phyloP scores from a whole-genome alignment of 1,140 invertebrate species.

The Acromyrmex echinatior region DNA sequence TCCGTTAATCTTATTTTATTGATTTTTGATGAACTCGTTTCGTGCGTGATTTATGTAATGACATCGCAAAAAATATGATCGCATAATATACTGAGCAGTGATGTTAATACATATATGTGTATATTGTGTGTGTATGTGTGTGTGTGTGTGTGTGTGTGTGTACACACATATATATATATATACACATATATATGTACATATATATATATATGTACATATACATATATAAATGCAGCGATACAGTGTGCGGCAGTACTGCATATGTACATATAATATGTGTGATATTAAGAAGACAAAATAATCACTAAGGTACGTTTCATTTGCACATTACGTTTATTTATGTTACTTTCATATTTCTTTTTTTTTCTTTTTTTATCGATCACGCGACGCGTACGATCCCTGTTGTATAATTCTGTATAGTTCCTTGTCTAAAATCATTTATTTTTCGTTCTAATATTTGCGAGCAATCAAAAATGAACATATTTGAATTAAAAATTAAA shows the following conservation, averaged over 20 bases:
- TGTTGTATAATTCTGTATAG: conserved; percentile 10
- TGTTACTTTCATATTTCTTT: conserved; percentile 72
- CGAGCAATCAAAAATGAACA: neutral
- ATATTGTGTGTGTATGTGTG: neutral
- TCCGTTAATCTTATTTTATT: conserved; percentile 15
- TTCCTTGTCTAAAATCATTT: neutral
- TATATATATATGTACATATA: neutral
- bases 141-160: neutral
- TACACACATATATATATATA: neutral
- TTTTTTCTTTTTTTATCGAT: conserved; percentile 69
- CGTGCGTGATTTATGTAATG: conserved; percentile 8
- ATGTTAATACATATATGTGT: conserved; percentile 53
- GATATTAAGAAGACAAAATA: conserved; percentile 82
- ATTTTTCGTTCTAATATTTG: neutral
- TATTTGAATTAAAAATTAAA: neutral
- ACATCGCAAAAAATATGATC: conserved; percentile 25
- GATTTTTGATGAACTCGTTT: conserved; percentile 10
- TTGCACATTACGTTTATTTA: conserved; percentile 82
- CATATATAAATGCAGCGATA: conserved; percentile 62
- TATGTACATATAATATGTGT: conserved; percentile 46
- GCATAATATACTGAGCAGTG: conserved; percentile 29
- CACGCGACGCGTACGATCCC: conserved; percentile 71
- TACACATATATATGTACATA: neutral
- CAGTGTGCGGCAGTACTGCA: conserved; percentile 64
- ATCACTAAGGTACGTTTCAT: conserved; percentile 82